Conservation (phyloP, 2,888 invertebrate genomes). For the Axea sp. region DNA sequence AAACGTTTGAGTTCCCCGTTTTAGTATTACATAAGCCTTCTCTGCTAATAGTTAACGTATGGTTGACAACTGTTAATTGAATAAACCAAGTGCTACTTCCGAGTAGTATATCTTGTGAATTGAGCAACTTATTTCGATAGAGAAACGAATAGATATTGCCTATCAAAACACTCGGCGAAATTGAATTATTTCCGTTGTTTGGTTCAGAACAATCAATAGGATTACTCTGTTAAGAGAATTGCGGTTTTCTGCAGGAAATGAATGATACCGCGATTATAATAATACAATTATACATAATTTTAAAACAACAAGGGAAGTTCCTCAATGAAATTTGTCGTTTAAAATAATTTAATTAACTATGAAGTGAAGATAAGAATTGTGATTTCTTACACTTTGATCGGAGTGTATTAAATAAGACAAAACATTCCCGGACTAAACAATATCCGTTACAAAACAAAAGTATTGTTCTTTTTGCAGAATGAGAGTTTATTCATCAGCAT, state of each 20-base stretch:
- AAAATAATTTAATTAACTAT: too few species aligned
- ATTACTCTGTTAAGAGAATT: slow-evolving; percentile 29
- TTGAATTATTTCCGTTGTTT: slow-evolving; percentile 35
- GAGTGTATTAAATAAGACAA: too few species aligned
- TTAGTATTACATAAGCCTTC: slow-evolving; percentile 3
- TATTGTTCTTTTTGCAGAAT: too few species aligned
- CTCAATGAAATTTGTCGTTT: too few species aligned
- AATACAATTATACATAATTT: slow-evolving; percentile 17
- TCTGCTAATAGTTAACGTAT: slow-evolving; percentile 10
- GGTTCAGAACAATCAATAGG: slow-evolving; percentile 10
- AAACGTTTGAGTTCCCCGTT: slow-evolving; percentile 14
- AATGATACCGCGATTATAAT: slow-evolving; percentile 18
- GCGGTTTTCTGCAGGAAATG: slow-evolving; percentile 15
- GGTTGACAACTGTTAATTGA: slow-evolving; percentile 20
- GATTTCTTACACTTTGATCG: too few species aligned
- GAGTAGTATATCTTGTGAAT: not conserved
- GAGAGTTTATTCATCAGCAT: too few species aligned
- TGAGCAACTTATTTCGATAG: slow-evolving; percentile 25
- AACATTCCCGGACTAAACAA: too few species aligned
- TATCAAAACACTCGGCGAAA: slow-evolving; percentile 21
- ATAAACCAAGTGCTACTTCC: slow-evolving; percentile 10
- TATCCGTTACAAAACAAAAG: too few species aligned
- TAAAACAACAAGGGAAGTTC: too few species aligned
- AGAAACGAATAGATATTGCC: slow-evolving; percentile 8
- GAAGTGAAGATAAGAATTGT: too few species aligned